Evolutionary conservation across 2,888 invertebrate genomes (phyloP).

Genomic region (Callyntrura sp.): DNA sequence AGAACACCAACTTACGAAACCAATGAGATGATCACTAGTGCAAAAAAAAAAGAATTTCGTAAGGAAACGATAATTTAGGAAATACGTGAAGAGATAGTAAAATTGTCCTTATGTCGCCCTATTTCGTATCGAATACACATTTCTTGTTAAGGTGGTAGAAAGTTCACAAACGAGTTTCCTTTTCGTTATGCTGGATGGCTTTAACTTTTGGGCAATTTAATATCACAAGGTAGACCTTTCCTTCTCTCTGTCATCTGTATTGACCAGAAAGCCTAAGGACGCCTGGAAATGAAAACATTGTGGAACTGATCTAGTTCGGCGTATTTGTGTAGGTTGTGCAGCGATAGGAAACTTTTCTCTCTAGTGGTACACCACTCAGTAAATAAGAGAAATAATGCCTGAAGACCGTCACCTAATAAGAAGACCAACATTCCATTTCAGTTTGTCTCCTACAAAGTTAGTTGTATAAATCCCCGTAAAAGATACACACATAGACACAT

Average conservation of each 20-base stretch:
- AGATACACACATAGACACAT: not conserved
- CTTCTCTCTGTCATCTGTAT: not conserved
- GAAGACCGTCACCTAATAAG: not conserved
- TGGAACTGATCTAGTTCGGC: not conserved
- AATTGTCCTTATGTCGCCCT: too few relatives aligned
- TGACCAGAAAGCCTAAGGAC: conserved; percentile 17
- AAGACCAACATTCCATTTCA: not conserved
- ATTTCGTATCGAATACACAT: too few relatives aligned
- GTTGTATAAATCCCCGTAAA: not conserved
- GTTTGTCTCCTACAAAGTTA: not conserved
- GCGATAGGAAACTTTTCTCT: conserved; percentile 26
- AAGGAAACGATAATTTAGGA: too few relatives aligned
- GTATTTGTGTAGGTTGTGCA: not conserved
- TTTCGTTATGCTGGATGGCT: not conserved
- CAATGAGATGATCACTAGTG: too few relatives aligned
- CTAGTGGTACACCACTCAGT: not conserved
- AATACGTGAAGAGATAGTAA: too few relatives aligned
- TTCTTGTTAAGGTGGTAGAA: not conserved
- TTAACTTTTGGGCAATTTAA: conserved; percentile 13
- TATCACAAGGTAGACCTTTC: not conserved
- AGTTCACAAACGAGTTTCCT: not conserved
- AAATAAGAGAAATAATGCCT: not conserved
- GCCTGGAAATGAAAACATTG: conserved; percentile 21
- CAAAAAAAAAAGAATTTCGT: too few relatives aligned
- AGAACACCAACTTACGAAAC: too few relatives aligned